phyloP scores from a whole-genome alignment of 2,113 vertebrate species.

The Ardeotis arabs region DNA sequence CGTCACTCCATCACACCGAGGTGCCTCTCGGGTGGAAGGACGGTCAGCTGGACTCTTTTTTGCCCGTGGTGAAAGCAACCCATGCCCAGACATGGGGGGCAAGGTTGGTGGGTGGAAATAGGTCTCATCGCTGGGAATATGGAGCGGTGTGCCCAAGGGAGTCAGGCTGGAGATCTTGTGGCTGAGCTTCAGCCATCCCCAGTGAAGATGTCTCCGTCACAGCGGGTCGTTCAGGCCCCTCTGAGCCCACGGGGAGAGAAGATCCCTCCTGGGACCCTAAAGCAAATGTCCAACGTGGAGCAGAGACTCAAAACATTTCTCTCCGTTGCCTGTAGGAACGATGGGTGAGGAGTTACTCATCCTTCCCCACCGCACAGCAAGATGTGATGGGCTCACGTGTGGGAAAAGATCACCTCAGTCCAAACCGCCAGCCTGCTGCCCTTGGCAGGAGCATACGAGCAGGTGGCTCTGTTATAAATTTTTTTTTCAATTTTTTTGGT shows the following conservation, averaged over 20 bases:
- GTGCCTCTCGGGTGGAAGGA: neutral
- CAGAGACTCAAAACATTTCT: neutral
- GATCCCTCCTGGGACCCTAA: neutral
- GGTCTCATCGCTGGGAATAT: neutral
- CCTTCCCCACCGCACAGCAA: neutral
- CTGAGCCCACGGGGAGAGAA: neutral
- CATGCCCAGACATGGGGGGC: neutral
- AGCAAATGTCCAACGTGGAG: neutral
- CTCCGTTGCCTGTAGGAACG: neutral
- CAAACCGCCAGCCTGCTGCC: neutral
- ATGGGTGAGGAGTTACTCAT: neutral
- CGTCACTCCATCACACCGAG: neutral
- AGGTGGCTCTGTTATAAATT: neutral
- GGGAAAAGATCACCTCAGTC: neutral
- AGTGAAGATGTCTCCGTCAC: neutral
- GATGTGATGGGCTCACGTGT: neutral
- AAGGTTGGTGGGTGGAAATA: fast-evolving
- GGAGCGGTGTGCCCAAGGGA: neutral
- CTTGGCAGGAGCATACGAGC: neutral
- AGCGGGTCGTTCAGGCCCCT: neutral
- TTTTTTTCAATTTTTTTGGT: neutral
- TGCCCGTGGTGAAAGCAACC: neutral
- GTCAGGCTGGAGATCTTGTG: neutral
- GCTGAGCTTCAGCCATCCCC: neutral
- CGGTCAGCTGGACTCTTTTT: neutral